Evolutionary conservation across 2,113 vertebrate species (phyloP).

Genomic region (Lichenostomus cassidix): DNA sequence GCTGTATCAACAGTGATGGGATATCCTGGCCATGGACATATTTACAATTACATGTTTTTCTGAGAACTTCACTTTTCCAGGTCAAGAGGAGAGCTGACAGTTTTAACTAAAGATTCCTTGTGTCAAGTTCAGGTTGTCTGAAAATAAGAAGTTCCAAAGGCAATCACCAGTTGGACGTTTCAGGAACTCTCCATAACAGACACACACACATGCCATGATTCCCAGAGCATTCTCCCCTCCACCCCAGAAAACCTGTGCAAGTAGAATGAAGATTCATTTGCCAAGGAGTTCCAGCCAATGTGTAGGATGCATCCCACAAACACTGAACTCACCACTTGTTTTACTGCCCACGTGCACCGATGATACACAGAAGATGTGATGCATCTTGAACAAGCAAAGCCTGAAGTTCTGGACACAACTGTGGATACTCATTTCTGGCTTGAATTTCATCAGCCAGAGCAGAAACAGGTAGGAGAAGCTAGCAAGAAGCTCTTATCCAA

Average conservation of each 20-base stretch:
- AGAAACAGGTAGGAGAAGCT: background rate
- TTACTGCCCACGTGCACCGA: background rate
- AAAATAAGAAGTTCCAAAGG: background rate
- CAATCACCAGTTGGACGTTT: background rate
- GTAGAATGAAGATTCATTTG: background rate
- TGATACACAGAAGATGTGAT: background rate
- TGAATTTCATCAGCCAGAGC: background rate
- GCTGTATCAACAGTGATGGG: background rate
- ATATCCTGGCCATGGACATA: background rate
- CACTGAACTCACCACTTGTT: background rate
- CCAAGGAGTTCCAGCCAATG: background rate
- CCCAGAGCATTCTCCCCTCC: background rate
- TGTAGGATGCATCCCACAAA: background rate
- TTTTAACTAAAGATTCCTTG: background rate
- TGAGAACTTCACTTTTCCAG: background rate
- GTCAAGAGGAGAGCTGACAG: background rate
- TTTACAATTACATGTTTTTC: background rate
- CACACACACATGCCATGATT: fast-evolving
- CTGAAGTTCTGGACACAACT: background rate
- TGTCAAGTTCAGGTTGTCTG: background rate
- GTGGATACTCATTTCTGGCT: background rate
- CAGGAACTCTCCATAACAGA: background rate
- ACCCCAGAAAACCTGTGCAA: background rate
- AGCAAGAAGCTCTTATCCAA: background rate
- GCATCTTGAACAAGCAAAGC: background rate